Conservation (phyloP, 2,113 vertebrate genomes). For the Phyllopteryx taeniolatus region DNA sequence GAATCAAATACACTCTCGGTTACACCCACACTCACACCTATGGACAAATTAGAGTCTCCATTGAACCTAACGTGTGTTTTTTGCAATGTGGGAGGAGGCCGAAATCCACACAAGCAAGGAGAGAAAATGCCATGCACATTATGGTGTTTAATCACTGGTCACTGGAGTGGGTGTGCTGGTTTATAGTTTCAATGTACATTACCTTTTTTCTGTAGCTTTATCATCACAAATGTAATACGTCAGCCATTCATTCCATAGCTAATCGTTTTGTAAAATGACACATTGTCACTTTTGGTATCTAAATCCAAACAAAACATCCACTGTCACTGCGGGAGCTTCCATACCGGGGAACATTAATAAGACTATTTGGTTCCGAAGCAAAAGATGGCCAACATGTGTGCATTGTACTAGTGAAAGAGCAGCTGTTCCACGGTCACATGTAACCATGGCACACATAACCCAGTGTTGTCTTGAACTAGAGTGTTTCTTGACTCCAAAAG, state of each 20-base stretch:
- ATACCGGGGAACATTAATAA: neutral
- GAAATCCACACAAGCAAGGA: no score
- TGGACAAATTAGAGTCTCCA: no score
- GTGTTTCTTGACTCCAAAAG: conserved; percentile 12
- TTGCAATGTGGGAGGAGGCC: no score
- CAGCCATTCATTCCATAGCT: neutral
- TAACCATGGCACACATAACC: neutral
- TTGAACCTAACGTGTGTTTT: no score
- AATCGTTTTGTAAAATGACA: neutral
- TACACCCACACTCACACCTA: no score
- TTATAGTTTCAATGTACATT: no score
- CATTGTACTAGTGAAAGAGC: conserved; percentile 19
- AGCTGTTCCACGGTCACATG: conserved; percentile 26
- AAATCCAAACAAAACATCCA: neutral
- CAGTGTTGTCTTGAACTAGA: neutral
- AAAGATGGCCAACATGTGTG: conserved; percentile 15
- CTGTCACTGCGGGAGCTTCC: neutral
- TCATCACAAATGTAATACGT: no score
- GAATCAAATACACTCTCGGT: no score
- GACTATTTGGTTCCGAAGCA: neutral
- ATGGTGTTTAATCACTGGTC: no score
- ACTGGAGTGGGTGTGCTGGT: no score
- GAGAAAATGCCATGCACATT: no score
- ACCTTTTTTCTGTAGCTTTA: no score
- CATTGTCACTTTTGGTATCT: neutral